Percentiles rank a stretch among this genome's conserved stretches.
These are phyloP conservation scores for Diabrotica virgifera DNA, from an alignment of 1,140 invertebrate genomes.

Conservation along the genomic window DNA sequence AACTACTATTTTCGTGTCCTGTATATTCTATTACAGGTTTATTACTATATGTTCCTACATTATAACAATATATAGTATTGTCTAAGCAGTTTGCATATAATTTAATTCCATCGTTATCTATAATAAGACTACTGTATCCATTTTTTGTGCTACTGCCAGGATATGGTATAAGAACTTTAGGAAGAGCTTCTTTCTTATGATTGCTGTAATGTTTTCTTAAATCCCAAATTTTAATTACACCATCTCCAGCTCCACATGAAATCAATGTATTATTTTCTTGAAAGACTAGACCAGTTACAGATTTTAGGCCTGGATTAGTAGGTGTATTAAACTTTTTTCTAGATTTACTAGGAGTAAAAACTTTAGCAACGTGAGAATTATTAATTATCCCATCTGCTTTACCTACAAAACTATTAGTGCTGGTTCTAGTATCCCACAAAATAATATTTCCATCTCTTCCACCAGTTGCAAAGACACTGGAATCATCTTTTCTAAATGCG, in stretches of 20 bases:
- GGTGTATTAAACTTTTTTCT: conserved; percentile 25
- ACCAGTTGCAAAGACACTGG: conserved; percentile 76
- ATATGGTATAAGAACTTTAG: conserved; percentile 70
- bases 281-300: conserved; percentile 78
- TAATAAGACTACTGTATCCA: conserved; percentile 75
- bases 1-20: conserved; percentile 73
- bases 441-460: conserved; percentile 78
- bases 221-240: conserved; percentile 85
- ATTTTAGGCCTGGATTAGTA: conserved; percentile 43
- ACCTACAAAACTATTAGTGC: conserved; percentile 40
- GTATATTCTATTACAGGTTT: conserved; percentile 61
- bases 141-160: conserved; percentile 63
- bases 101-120: conserved; percentile 64
- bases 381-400: conserved; percentile 42
- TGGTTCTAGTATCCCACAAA: conserved; percentile 74
- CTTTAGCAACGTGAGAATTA: conserved; percentile 41
- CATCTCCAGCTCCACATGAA: conserved; percentile 80
- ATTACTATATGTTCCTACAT: conserved; percentile 67
- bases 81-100: conserved; percentile 86
- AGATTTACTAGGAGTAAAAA: conserved; percentile 31
- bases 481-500: conserved; percentile 63
- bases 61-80: conserved; percentile 80
- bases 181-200: conserved; percentile 65
- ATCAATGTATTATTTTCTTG: conserved; percentile 73
- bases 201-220: conserved; percentile 73